Percentiles rank a stretch among this genome's conserved stretches.
Conservation (phyloP, 2,888 invertebrate species). For the Pristionchus fissidentatus region DNA sequence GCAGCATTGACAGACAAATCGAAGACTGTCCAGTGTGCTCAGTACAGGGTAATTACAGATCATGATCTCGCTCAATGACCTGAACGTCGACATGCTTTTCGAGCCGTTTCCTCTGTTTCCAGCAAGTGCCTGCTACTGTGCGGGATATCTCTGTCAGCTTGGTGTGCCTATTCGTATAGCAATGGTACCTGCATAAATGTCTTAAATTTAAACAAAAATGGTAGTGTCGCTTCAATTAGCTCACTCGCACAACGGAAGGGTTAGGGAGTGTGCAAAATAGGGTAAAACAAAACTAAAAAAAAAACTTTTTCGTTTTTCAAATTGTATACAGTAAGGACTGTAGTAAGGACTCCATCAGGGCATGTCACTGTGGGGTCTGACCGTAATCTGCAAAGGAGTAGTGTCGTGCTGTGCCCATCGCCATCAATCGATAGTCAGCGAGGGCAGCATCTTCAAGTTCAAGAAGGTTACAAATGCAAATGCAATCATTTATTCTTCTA, state of each 20-base stretch:
- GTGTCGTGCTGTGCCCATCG: neutral
- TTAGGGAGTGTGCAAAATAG: too few species aligned
- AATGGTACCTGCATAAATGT: neutral
- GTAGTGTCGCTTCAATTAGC: neutral
- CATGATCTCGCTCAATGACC: neutral
- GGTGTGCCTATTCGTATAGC: neutral
- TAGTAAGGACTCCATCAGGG: neutral
- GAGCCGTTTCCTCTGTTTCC: conserved; percentile 4
- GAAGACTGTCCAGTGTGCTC: too few species aligned
- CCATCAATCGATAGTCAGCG: neutral
- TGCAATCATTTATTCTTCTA: neutral
- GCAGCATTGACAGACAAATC: too few species aligned
- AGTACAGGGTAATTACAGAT: too few species aligned
- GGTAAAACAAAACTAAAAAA: neutral
- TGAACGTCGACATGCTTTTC: neutral
- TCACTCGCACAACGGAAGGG: too few species aligned
- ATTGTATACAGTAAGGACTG: too few species aligned
- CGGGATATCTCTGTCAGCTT: neutral
- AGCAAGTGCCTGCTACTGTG: neutral
- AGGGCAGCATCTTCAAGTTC: neutral
- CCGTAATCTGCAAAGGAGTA: neutral
- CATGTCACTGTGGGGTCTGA: neutral
- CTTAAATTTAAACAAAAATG: neutral
- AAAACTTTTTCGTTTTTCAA: too few species aligned
- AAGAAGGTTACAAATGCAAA: neutral